phyloP scores from a whole-genome alignment of 2,888 invertebrate genomes.

The Dioctria linearis region DNA sequence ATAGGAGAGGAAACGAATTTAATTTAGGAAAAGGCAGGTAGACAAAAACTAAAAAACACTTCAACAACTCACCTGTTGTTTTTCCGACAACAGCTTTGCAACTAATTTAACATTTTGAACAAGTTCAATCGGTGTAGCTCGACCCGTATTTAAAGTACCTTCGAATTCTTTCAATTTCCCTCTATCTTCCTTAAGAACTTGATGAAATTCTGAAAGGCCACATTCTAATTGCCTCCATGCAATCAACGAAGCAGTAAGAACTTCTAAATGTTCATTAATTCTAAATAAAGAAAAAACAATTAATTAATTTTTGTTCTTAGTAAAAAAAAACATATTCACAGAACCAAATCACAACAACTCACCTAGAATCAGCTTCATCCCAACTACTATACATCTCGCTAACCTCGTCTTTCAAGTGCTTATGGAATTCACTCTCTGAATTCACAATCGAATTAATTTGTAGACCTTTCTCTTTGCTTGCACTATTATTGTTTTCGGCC shows the following conservation, averaged over 20 bases:
- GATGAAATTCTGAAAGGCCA: constrained; percentile 83
- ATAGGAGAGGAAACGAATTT: too few relatives aligned
- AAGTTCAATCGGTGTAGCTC: constrained; percentile 68
- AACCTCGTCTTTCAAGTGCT: constrained; percentile 77
- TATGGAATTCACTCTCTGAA: constrained; percentile 70
- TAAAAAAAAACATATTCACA: neutral
- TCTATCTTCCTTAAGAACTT: constrained; percentile 81
- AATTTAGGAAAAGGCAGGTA: neutral
- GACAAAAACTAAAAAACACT: neutral
- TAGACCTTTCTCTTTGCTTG: constrained; percentile 59
- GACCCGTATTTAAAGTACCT: constrained; percentile 69
- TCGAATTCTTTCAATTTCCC: constrained; percentile 70
- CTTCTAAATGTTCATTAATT: constrained; percentile 80
- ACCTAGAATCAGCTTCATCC: constrained; percentile 81
- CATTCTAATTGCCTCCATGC: constrained; percentile 85
- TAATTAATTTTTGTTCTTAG: neutral
- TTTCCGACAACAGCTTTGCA: constrained; percentile 70
- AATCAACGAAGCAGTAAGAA: constrained; percentile 80
- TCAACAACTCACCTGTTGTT: constrained; percentile 67
- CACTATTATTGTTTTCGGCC: constrained; percentile 57
- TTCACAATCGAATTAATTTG: constrained; percentile 64
- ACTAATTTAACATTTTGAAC: constrained; percentile 71
- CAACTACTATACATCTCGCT: constrained; percentile 81
- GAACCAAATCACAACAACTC: constrained; percentile 62
- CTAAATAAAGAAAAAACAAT: constrained; percentile 71